phyloP scores from a whole-genome alignment of 2,113 vertebrate species.

The Oreochromis aureus region DNA sequence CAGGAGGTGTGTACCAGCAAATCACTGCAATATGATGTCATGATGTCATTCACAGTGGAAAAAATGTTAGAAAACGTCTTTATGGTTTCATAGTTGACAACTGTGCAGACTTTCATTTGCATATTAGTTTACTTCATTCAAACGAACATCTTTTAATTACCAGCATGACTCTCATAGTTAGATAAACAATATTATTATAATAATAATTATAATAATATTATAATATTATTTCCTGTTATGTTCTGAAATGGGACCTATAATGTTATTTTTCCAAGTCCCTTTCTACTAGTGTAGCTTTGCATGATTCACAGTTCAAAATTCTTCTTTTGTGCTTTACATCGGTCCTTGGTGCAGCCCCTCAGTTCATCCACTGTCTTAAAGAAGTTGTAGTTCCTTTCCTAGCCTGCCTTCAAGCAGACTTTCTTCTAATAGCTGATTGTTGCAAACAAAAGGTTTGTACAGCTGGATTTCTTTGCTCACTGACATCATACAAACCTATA shows the following conservation, averaged over 20 bases:
- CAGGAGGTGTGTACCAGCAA: not conserved
- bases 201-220: too few species aligned
- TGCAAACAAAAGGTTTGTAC: not conserved
- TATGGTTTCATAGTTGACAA: not conserved
- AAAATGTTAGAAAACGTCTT: not conserved
- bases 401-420: not conserved
- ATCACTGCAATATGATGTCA: not conserved
- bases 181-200: not conserved
- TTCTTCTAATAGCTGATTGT: not conserved
- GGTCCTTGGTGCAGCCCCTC: not conserved
- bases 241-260: fast-evolving
- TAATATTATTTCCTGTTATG: not conserved
- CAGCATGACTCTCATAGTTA: not conserved
- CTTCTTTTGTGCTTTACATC: not conserved
- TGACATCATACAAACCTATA: not conserved
- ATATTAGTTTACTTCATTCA: not conserved
- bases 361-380: not conserved
- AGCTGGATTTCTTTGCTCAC: not conserved
- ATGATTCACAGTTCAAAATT: not conserved
- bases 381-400: not conserved
- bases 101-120: fast-evolving
- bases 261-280: not conserved
- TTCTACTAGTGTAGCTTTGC: not conserved
- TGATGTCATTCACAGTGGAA: not conserved
- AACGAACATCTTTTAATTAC: fast-evolving